Conservation (phyloP, 1,140 invertebrate species). For the Drosophila auraria region DNA sequence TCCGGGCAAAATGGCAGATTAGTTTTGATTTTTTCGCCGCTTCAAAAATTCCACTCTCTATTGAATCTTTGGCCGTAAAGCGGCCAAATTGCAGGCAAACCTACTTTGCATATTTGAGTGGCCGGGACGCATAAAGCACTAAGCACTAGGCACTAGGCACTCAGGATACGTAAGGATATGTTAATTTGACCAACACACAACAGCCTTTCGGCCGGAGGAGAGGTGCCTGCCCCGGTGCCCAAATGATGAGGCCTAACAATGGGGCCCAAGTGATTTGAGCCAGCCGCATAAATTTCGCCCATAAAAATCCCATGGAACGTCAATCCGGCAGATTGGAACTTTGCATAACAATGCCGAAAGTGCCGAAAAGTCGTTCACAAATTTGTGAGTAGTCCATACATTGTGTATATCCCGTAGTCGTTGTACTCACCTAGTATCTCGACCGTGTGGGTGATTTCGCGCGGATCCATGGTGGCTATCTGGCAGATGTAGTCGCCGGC, state of each 20-base stretch:
- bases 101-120: constrained; percentile 82
- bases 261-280: constrained; percentile 78
- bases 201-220: constrained; percentile 19
- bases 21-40: constrained; percentile 78
- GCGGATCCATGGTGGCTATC: constrained; percentile 87
- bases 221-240: constrained; percentile 38
- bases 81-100: constrained; percentile 77
- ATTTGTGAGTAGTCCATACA: constrained; percentile 20
- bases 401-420: constrained; percentile 3
- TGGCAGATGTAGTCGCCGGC: constrained; percentile 88
- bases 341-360: constrained; percentile 71
- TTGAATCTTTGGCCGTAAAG: constrained; percentile 78
- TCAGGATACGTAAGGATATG: constrained; percentile 71
- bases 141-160: constrained; percentile 43
- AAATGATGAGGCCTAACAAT: constrained; percentile 75
- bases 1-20: constrained; percentile 77
- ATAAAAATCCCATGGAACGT: constrained; percentile 63
- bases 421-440: constrained; percentile 87
- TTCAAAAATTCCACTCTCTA: constrained; percentile 59
- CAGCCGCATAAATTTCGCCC: constrained; percentile 70
- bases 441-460: constrained; percentile 87
- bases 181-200: constrained; percentile 69
- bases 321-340: constrained; percentile 51
- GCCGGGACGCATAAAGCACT: constrained; percentile 60
- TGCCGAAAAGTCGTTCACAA: constrained; percentile 46